phyloP scores from a whole-genome alignment of 1,140 invertebrate species.

The Apocrypta bakeri region DNA sequence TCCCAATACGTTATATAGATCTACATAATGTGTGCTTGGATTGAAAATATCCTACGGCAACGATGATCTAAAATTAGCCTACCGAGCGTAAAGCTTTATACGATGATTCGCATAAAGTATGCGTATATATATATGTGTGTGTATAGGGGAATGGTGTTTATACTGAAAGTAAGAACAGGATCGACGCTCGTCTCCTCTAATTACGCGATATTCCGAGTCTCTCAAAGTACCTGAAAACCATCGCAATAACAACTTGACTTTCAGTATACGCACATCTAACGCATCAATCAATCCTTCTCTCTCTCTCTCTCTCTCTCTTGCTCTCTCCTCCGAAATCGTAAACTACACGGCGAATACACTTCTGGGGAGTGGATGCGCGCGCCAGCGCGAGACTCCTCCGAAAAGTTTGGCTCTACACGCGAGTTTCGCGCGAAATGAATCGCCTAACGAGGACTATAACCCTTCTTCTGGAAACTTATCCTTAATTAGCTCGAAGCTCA shows the following conservation, averaged over 20 bases:
- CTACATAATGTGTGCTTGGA: not conserved
- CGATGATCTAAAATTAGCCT: not conserved
- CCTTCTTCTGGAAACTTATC: conserved; percentile 33
- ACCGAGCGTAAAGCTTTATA: no score
- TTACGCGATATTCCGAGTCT: not conserved
- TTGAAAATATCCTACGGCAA: not conserved
- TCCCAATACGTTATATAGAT: not conserved
- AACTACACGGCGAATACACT: not conserved
- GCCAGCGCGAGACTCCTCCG: not conserved
- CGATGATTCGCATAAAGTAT: no score
- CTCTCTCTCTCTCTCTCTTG: not conserved
- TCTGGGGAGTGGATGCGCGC: not conserved
- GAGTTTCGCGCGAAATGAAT: conserved; percentile 29
- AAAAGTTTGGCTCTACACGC: conserved; percentile 9
- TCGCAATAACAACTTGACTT: not conserved
- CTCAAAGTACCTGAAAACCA: not conserved
- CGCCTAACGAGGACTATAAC: conserved; percentile 6
- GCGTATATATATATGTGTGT: no score
- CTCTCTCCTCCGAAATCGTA: conserved; percentile 18
- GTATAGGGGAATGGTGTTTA: not conserved
- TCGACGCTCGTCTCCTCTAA: not conserved
- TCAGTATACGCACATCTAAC: not conserved
- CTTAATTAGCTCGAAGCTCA: conserved; percentile 6
- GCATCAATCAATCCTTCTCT: conserved; percentile 17
- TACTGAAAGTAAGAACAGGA: not conserved